Conservation (phyloP, 2,797 vertebrate species). For the Silurus lanzhouensis region DNA sequence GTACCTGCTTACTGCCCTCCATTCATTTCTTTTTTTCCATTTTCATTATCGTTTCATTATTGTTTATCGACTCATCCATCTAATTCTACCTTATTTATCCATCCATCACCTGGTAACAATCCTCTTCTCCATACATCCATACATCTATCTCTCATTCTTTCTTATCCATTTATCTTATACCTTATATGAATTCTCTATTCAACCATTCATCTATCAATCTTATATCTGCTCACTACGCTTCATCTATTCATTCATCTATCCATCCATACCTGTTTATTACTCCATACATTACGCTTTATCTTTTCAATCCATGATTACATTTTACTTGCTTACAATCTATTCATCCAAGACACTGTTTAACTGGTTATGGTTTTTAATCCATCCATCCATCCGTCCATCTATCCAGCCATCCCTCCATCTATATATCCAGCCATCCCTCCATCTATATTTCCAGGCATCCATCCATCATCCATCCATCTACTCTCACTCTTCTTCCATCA, state of each 20-base stretch:
- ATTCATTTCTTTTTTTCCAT: too few species aligned
- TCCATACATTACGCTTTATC: neutral
- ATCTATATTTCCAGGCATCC: neutral
- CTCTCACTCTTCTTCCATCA: neutral
- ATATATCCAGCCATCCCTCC: neutral
- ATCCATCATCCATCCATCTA: neutral
- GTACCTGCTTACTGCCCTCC: too few species aligned
- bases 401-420: too few species aligned
- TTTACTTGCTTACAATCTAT: neutral
- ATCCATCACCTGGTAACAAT: too few species aligned
- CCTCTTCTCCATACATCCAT: neutral
- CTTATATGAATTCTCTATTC: neutral
- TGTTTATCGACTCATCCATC: too few species aligned
- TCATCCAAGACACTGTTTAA: neutral
- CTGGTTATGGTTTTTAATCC: neutral
- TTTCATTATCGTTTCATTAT: too few species aligned
- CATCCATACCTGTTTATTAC: neutral
- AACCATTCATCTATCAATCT: neutral
- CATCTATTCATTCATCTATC: neutral
- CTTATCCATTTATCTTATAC: neutral
- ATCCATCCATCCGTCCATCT: neutral
- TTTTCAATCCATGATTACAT: neutral
- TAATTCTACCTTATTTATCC: too few species aligned
- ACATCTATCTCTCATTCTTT: neutral
- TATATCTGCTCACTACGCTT: neutral